A percentile compares a stretch with the other conserved stretches of the same genome.
Conservation (phyloP, 2,113 vertebrate species). For the Boulengeromyrus knoepffleri region DNA sequence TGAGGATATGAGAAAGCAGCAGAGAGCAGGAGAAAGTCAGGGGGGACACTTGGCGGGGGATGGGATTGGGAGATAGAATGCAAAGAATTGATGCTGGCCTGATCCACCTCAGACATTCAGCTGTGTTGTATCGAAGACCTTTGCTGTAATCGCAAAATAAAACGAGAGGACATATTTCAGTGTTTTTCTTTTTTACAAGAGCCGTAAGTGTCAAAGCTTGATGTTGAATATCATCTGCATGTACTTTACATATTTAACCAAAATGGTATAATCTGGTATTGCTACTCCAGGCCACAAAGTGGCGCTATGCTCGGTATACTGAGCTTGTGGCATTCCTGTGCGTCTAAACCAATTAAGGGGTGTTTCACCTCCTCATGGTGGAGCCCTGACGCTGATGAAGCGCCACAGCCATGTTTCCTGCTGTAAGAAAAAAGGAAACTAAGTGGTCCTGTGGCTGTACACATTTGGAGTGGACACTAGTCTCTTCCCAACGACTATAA, state of each 20-base stretch:
- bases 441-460: background rate
- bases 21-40: background rate
- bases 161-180: background rate
- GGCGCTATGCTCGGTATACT: background rate
- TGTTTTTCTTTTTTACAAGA: background rate
- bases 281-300: slow-evolving; percentile 17
- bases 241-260: background rate
- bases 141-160: background rate
- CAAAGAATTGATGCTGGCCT: background rate
- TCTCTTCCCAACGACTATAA: background rate
- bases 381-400: background rate
- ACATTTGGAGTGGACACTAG: background rate
- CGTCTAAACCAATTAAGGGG: background rate
- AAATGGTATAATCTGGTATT: background rate
- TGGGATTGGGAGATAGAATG: background rate
- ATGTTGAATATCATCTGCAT: background rate
- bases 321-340: background rate
- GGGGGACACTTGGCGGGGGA: background rate
- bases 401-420: background rate
- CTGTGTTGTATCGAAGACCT: background rate
- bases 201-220: background rate
- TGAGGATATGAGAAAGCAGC: slow-evolving; percentile 15
- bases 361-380: background rate
- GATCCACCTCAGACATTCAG: background rate
- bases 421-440: background rate